Base-by-base conservation (phyloP, 2,888 invertebrate genomes). In the Lepidocyrtoides sp. region DNA sequence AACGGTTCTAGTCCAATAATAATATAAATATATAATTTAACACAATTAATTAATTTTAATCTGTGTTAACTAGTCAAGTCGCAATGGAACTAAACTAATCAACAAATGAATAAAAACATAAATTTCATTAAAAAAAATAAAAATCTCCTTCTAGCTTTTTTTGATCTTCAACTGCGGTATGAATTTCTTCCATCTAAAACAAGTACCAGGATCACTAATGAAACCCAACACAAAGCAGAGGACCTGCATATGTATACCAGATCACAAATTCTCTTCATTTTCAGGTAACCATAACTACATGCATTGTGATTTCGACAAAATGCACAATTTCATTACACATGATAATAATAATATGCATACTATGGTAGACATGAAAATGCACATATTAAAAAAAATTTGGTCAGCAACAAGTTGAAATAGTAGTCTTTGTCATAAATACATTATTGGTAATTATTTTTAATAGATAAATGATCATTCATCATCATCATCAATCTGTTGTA, bases 381-480 rank as follows among this genome's bases (percentile, higher is more conserved):
- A n/a, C n/a, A n/a, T n/a, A n/a, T 20, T 8, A 17, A 36, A 72
- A 17, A 10, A n/a, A 72, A 41, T 12, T 63, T 60, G 26, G 72
- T 17, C 7, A 17, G n/a, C 7, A 72, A 36, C 72, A 72, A 12
- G 36, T 63, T 63, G 29, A n/a, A n/a, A n/a, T 36, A 3, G 23
- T 60, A 57, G 41, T 82, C 51, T 82, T 82, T 82, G 51, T 79
- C 79, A 79, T 79, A 79, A 79, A 83, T 90, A 90, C 90, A 90
- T 90, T 90, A 84, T 90, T 90, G 79, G 90, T 90, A 90, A 90
- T 90, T 85, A 90, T 90, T 69, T 75, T 90, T 90, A 90, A 90
- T 90, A 90, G 90, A 90, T 90, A 90, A 90, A 90, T 90, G 90
- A 90, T 90, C 85, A 90, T 90, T 69, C 72, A 85, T 83, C 89